Evolutionary conservation across 2,797 vertebrate genomes (phyloP), one percentile per base, ranked within the genome.

Genomic region (Rhadinocentrus ornatus): DNA sequence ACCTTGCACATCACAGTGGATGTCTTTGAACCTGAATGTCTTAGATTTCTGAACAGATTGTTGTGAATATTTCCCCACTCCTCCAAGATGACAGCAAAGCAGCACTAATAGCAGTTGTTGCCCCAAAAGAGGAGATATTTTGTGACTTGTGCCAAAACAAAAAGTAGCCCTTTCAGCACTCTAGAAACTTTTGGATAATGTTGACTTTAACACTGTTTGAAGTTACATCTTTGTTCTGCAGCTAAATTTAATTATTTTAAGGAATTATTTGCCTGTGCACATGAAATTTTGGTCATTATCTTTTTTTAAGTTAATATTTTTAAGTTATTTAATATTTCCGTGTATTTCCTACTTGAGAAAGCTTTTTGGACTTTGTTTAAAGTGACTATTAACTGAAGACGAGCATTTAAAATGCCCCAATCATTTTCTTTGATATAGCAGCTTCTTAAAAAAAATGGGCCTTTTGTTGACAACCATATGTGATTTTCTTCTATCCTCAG

Each of bases 391-490:
- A 13, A 24, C 22, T 24, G 24, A 12, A 53, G 24, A 13, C 15
- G 12, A 13, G 50, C 27, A 3, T 15, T 31, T 18, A 55, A 31
- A 55, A 55, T 55, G 53, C 15, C 53, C 27, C 18, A 55, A 29
- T 6, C 16, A 31, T 55, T 16, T 55, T 55, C 16, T 2, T 1
- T 55, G 27, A 15, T 9, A 29, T 9, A 18, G 6, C 27, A 18
- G 27, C 16, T 55, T 55, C 7, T 1, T 16, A 62, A 76, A 27
- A 53, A 66, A 35, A 50, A 27, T 61, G 34, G 52, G 18, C 22
- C 24, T 54, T 73, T 66, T 62, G 13, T 76, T 60, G 68, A 80
- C 62, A 64, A 50, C 64, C 73, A 78, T 81, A 73, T 73, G 71
- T 71, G 46, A 69, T 26, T 48, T 62, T 67, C 22, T 44, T 39